Evolutionary conservation across 2,797 vertebrate genomes (phyloP).

Genomic region (Acipenser ruthenus): DNA sequence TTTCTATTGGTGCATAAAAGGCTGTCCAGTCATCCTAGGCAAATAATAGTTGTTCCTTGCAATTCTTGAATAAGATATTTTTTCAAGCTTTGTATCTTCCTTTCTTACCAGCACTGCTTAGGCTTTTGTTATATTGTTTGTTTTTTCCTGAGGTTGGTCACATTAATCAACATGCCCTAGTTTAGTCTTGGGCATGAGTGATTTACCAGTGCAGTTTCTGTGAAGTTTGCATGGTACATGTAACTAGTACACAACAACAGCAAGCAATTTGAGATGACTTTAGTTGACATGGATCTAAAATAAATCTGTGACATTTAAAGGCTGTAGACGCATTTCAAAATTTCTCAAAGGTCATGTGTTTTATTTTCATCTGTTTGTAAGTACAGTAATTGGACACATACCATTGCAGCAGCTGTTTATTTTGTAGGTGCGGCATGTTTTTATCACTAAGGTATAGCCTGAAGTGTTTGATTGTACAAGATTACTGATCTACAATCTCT

Average conservation of each 20-base stretch:
- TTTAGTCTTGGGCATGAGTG: slow-evolving; percentile 24
- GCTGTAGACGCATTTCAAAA: slow-evolving; percentile 14
- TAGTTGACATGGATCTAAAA: slow-evolving; percentile 18
- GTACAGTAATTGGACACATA: too few species aligned
- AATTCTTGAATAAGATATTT: neutral
- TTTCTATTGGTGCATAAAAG: too few species aligned
- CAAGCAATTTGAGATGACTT: neutral
- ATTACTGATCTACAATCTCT: too few species aligned
- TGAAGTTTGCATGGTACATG: slow-evolving; percentile 22
- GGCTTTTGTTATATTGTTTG: slow-evolving; percentile 4
- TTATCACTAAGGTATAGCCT: too few species aligned
- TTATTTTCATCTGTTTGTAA: too few species aligned
- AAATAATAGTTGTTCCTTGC: neutral
- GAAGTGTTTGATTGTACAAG: too few species aligned
- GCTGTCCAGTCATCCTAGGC: too few species aligned
- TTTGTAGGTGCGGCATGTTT: too few species aligned
- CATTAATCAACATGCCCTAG: slow-evolving; percentile 52
- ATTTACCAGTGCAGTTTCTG: slow-evolving; percentile 18
- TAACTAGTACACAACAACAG: neutral
- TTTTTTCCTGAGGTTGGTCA: slow-evolving; percentile 23
- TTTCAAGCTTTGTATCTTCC: neutral
- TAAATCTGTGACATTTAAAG: slow-evolving; percentile 28
- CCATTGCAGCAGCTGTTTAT: too few species aligned
- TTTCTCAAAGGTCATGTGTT: slow-evolving; percentile 28
- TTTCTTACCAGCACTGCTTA: neutral